phyloP scores from a whole-genome alignment of 2,888 invertebrate species.

The Globia sparganii region DNA sequence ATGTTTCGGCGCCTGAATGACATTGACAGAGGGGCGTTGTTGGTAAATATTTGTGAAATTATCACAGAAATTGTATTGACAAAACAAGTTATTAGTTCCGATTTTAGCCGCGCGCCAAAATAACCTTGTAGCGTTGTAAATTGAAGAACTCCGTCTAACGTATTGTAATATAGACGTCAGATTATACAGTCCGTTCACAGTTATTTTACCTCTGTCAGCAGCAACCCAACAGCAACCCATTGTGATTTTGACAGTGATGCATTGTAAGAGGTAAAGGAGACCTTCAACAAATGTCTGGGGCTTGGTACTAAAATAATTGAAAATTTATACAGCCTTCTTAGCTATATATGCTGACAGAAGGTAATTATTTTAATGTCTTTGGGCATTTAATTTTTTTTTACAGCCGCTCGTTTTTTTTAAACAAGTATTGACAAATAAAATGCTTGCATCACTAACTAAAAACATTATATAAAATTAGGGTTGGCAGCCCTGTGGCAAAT shows the following conservation, averaged over 20 bases:
- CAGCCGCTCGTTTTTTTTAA: no score
- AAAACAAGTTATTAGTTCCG: no score
- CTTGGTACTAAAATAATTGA: no score
- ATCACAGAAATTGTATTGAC: not conserved
- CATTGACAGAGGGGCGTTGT: not conserved
- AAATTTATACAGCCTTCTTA: no score
- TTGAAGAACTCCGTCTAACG: not conserved
- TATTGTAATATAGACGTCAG: not conserved
- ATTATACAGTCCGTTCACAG: not conserved
- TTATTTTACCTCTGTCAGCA: not conserved
- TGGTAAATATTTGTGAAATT: not conserved
- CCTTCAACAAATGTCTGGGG: no score
- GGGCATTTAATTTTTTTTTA: no score
- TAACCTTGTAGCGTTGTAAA: not conserved
- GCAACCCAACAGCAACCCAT: not conserved
- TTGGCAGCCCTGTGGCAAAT: no score
- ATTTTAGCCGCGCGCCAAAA: not conserved
- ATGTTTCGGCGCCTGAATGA: not conserved
- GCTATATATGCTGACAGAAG: no score
- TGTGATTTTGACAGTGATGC: not conserved
- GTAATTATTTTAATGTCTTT: no score
- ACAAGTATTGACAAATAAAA: no score
- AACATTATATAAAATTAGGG: no score
- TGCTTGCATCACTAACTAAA: no score
- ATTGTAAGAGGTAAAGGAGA: not conserved